Evolutionary conservation across 2,888 invertebrate genomes (phyloP).

Genomic region (Oligia fasciuncula): DNA sequence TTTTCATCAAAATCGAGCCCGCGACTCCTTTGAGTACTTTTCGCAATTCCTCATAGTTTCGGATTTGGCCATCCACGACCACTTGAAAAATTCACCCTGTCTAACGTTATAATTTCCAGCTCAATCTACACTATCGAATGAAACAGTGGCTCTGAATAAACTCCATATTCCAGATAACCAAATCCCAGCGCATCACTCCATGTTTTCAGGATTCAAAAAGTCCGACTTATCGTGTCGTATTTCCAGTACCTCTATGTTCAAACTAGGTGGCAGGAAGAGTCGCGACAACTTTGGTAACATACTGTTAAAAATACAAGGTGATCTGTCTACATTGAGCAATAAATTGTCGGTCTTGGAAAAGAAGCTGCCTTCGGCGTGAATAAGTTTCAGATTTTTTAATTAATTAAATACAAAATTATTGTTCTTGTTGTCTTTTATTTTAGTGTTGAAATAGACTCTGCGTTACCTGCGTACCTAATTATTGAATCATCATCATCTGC

Average conservation of each 20-base stretch:
- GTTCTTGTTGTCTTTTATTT: conserved; percentile 1
- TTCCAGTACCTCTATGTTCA: conserved; percentile 80
- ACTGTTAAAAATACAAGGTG: conserved; percentile 84
- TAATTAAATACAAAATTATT: background rate
- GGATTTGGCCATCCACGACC: too few species aligned
- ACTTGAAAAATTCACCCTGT: too few species aligned
- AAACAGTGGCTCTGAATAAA: conserved; percentile 69
- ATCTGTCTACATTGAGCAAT: conserved; percentile 77
- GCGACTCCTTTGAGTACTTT: too few species aligned
- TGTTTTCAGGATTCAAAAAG: conserved; percentile 72
- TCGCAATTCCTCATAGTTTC: too few species aligned
- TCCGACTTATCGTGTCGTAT: conserved; percentile 78
- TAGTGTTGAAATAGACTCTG: background rate
- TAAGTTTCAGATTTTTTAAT: background rate
- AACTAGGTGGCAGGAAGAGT: conserved; percentile 77
- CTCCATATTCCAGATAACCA: conserved; percentile 60
- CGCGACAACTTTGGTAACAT: conserved; percentile 82
- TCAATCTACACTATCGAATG: conserved; percentile 67
- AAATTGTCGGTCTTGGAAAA: conserved; percentile 83
- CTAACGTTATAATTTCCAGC: conserved; percentile 65
- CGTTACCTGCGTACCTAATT: too few species aligned
- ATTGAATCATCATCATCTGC: background rate
- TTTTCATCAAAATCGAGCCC: too few species aligned
- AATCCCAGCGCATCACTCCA: conserved; percentile 47
- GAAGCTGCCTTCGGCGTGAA: conserved; percentile 69